Conservation (phyloP, 1,140 invertebrate species). For the Saxidomus purpurata region DNA sequence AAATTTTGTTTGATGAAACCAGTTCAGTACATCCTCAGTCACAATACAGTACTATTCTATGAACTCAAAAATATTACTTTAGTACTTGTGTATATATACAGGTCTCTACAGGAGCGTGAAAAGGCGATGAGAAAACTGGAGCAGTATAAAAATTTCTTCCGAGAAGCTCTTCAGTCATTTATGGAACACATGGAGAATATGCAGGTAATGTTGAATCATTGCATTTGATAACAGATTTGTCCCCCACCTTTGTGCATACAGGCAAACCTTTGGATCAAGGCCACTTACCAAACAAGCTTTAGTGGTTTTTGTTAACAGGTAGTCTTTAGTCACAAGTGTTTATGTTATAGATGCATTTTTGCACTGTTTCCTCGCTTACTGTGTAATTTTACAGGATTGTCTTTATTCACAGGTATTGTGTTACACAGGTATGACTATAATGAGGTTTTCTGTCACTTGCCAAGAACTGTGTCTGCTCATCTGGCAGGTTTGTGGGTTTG, state of each 20-base stretch:
- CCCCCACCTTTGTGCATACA: not conserved
- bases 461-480: no score
- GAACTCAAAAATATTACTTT: no score
- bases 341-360: not conserved
- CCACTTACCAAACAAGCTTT: not conserved
- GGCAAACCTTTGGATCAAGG: not conserved
- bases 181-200: conserved; percentile 59
- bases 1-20: no score
- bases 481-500: no score
- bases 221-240: not conserved
- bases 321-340: not conserved
- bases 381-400: no score
- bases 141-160: conserved; percentile 34
- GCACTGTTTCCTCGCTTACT: not conserved
- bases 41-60: no score
- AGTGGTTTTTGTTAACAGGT: no score
- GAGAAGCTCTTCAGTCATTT: conserved; percentile 37
- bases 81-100: not conserved
- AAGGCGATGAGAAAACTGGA: conserved; percentile 40
- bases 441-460: no score
- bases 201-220: no score
- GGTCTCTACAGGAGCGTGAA: conserved; percentile 38
- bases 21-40: no score
- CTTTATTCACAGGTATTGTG: no score
- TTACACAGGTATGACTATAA: no score